Conservation (phyloP, 2,797 vertebrate genomes). For the Sebastes taczanowskii region DNA sequence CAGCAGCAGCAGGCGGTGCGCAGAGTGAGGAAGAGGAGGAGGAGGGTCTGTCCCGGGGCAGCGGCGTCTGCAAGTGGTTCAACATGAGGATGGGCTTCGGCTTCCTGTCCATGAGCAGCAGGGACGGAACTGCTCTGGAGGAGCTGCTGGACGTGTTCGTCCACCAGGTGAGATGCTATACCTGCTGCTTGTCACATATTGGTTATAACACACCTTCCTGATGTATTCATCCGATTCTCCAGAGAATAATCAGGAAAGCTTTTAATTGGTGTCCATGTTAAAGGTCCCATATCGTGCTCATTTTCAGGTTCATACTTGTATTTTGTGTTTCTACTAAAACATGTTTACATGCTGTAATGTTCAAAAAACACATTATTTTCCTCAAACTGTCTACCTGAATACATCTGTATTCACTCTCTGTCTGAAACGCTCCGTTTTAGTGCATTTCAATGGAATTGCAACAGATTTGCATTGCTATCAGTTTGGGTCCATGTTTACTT, state of each 20-base stretch:
- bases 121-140: conserved; percentile 85
- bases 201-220: background rate
- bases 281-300: no score
- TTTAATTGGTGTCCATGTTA: no score
- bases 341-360: no score
- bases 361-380: no score
- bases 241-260: background rate
- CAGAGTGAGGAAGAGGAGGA: conserved; percentile 70
- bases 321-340: no score
- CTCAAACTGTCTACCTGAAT: no score
- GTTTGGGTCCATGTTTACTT: no score
- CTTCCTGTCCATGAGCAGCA: conserved; percentile 92
- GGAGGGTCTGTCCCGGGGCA: conserved; percentile 81
- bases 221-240: background rate
- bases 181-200: background rate
- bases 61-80: conserved; percentile 94
- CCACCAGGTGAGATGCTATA: conserved; percentile 86
- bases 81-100: conserved; percentile 95
- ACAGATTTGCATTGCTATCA: no score
- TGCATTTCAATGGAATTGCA: no score
- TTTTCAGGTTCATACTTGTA: no score
- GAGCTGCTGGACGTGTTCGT: conserved; percentile 92
- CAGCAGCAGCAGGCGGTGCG: conserved; percentile 58
- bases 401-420: no score
- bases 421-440: no score